Evolutionary conservation across 2,888 invertebrate genomes (phyloP).

Genomic region (Eretmocerus hayati): DNA sequence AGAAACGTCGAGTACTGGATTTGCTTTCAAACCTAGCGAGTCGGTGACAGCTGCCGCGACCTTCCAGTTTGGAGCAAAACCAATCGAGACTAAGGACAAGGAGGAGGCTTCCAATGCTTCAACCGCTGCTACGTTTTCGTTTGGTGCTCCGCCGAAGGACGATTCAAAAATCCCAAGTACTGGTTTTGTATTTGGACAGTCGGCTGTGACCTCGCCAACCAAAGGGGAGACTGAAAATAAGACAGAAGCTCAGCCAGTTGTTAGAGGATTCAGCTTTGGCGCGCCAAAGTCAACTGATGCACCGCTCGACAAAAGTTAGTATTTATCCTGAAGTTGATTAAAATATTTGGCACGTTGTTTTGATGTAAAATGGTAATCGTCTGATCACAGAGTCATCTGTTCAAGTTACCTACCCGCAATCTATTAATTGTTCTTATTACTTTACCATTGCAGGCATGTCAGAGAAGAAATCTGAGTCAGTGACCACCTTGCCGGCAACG

Average conservation of each 20-base stretch:
- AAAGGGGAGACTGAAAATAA: slow-evolving; percentile 17
- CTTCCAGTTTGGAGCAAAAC: slow-evolving; percentile 19
- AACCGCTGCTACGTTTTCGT: slow-evolving; percentile 20
- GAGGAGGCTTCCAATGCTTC: slow-evolving; percentile 7
- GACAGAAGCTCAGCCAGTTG: slow-evolving; percentile 16
- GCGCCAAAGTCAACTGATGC: no score
- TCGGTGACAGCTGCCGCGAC: slow-evolving; percentile 21
- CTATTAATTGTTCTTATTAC: neutral
- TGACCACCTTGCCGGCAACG: no score
- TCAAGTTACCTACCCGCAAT: no score
- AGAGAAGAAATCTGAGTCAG: no score
- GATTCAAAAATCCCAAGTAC: slow-evolving; percentile 6
- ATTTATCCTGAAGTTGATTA: no score
- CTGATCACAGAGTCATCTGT: no score
- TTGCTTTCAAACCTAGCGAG: slow-evolving; percentile 20
- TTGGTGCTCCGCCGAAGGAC: slow-evolving; percentile 27
- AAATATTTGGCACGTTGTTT: no score
- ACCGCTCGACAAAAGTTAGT: no score
- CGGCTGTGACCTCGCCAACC: slow-evolving; percentile 2
- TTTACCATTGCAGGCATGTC: no score
- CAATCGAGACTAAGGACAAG: slow-evolving; percentile 7
- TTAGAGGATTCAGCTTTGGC: slow-evolving; percentile 22
- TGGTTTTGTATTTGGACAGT: slow-evolving; percentile 24
- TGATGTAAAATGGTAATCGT: no score
- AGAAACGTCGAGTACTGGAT: slow-evolving; percentile 6